These are phyloP conservation scores for Drosophila bocki DNA, from an alignment of 1,140 invertebrate genomes.

Conservation along the genomic window DNA sequence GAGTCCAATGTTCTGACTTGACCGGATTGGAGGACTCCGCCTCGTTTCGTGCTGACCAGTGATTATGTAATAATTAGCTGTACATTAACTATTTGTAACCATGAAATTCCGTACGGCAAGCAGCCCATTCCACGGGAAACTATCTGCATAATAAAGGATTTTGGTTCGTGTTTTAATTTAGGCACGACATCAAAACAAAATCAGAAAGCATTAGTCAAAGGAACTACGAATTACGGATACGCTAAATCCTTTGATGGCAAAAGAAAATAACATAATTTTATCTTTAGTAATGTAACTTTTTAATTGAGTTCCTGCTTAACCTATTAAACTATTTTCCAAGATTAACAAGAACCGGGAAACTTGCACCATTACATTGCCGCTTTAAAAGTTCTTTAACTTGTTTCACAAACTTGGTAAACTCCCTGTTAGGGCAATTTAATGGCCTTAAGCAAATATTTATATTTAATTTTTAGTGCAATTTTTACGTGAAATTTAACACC, in stretches of 20 bases:
- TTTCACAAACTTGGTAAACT: conserved; percentile 1
- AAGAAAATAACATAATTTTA: neutral
- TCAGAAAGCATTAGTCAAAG: conserved; percentile 8
- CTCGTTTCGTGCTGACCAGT: conserved; percentile 59
- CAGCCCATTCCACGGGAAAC: conserved; percentile 14
- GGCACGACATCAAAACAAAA: conserved; percentile 47
- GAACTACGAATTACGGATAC: conserved; percentile 9
- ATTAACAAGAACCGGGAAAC: conserved; percentile 12
- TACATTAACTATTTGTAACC: conserved; percentile 82
- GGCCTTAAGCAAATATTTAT: conserved; percentile 66
- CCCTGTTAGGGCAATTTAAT: conserved; percentile 47
- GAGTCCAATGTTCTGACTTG: conserved; percentile 69
- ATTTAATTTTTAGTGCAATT: conserved; percentile 68
- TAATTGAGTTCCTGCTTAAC: neutral
- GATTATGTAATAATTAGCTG: conserved; percentile 82
- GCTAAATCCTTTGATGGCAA: neutral
- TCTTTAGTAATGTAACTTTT: neutral
- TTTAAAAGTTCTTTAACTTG: neutral
- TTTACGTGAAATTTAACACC: conserved; percentile 77
- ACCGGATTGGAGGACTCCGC: conserved; percentile 19
- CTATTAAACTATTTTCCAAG: neutral
- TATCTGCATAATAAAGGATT: conserved; percentile 59
- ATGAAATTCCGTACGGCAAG: conserved; percentile 66
- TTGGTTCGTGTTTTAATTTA: conserved; percentile 51
- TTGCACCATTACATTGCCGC: conserved; percentile 1